Evolutionary conservation across 2,888 invertebrate species (phyloP), one percentile per base, ranked within the genome.

Genomic region (Melieria picta): DNA sequence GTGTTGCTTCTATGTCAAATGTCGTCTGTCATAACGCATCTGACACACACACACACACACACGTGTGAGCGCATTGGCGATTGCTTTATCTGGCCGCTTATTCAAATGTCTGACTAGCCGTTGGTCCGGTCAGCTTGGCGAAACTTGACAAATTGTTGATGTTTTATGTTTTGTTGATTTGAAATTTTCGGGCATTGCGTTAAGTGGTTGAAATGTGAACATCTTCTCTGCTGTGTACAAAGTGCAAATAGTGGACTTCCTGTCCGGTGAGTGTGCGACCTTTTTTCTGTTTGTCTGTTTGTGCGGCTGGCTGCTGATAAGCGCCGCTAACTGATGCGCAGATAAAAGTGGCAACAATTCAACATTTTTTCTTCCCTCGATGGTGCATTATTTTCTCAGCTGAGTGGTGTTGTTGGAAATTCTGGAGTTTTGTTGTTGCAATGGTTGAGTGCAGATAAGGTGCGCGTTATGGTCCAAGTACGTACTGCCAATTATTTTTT

Each of bases 161-260:
- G 30, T 30, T 30, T 30, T 30, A 30, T 30, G 30, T 30, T 30
- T 30, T 30, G 30, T 30, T 30, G 30, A 30, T 30, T 30, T 30
- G 30, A 30, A 30, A 3, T 30, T 30, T 30, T 30, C 30, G 30
- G 30, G 1, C 30, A 3, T 30, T 30, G 30, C 30, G 30, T 30
- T 30, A 58, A 48, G 43, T 50, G 63, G 63, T 63, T 10, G 6
- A 7, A 30, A 48, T 13, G 47, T 66, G 30, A 10, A 9, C 3
- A 30, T 47, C 10, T n/a, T 10, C 47, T 47, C 10, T 6, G 43
- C 43, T 43, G 30, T 30, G 30, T 65, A 13, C 56, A n/a, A 48
- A 10, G 52, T n/a, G 65, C 45, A 71, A 71, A 71, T 71, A 71
- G 70, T 55, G n/a, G 61, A 71, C 71, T 71, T 71, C 71, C 71